A percentile compares a stretch with the other conserved stretches of the same genome.
Evolutionary conservation across 2,797 vertebrate genomes (phyloP).

Genomic region (Enoplosus armatus): DNA sequence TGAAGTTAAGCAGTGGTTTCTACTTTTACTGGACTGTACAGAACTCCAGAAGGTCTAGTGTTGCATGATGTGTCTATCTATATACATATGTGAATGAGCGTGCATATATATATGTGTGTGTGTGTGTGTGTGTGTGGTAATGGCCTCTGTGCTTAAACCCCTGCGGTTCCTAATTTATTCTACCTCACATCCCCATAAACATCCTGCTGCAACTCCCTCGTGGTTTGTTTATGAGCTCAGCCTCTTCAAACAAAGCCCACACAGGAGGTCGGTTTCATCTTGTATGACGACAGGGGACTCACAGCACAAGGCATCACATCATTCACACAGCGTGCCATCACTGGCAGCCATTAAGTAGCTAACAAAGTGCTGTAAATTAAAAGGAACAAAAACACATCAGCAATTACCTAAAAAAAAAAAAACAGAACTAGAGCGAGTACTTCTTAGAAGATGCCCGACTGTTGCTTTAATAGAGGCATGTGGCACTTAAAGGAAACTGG

Average conservation of each 20-base stretch:
- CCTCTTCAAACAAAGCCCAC: slow-evolving; percentile 78
- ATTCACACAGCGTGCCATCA: slow-evolving; percentile 11
- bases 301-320: slow-evolving; percentile 12
- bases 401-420: neutral
- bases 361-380: slow-evolving; percentile 20
- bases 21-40: slow-evolving; percentile 40
- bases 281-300: slow-evolving; percentile 32
- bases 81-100: slow-evolving; percentile 11
- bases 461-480: slow-evolving; percentile 9
- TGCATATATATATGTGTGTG: neutral
- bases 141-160: slow-evolving; percentile 44
- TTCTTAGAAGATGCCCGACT: neutral
- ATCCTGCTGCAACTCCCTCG: slow-evolving; percentile 76
- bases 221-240: slow-evolving; percentile 73
- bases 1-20: slow-evolving; percentile 43
- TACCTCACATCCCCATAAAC: slow-evolving; percentile 80
- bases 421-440: neutral
- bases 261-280: slow-evolving; percentile 70
- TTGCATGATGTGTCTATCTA: slow-evolving; percentile 14
- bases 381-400: slow-evolving; percentile 30
- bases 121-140: slow-evolving; percentile 31
- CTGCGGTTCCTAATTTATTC: slow-evolving; percentile 73
- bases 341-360: slow-evolving; percentile 41
- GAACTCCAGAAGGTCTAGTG: slow-evolving; percentile 11
- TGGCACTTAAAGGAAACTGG: slow-evolving; percentile 35